Evolutionary conservation across 2,797 vertebrate genomes (phyloP), one percentile per base, ranked within the genome.

Genomic region (Brachyrhaphis roseni): DNA sequence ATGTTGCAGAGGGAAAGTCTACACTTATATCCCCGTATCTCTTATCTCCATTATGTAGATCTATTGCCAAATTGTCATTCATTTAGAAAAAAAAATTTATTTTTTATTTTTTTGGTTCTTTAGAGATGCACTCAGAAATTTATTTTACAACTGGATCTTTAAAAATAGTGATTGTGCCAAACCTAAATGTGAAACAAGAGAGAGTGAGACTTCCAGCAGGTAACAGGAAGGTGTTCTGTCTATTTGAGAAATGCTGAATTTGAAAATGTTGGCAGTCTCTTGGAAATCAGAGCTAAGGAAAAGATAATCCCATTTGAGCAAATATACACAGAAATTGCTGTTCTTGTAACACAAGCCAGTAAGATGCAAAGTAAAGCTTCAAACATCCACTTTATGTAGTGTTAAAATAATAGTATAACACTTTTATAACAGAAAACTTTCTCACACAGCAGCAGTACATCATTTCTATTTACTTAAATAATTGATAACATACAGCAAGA

Each of bases 1-100:
- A 86, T 84, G 87, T 88, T 93, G 89, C 73, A 84, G 80, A 85
- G 82, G 81, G 81, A 68, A 75, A 81, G 83, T 82, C 83, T 85
- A 87, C 82, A 76, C 82, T 83, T 88, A 82, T 82, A 77, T 87
- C 81, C 84, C 39, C 39, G 34, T 75, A 74, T 23, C n/a, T 43
- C 1, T 46, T 51, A 36, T 31, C 79, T 31, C n/a, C 70, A 73
- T 41, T 68, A 26, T 26, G 62, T 39, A 39, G 62, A 4, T 66
- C 18, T 64, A 36, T 10, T 4, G 10, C 8, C 34, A 36, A 39
- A 18, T 18, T 64, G 0, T 62, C 15, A 36, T 64, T 64, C 16
- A 36, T 11, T 66, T 66, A 39, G 62, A 39, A 66, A 66, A 31
- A 39, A 12, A 11, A 0, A 3, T 31, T 16, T 16, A 18, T 23